Conservation (phyloP, 1,140 invertebrate species). For the Rhyzopertha dominica region DNA sequence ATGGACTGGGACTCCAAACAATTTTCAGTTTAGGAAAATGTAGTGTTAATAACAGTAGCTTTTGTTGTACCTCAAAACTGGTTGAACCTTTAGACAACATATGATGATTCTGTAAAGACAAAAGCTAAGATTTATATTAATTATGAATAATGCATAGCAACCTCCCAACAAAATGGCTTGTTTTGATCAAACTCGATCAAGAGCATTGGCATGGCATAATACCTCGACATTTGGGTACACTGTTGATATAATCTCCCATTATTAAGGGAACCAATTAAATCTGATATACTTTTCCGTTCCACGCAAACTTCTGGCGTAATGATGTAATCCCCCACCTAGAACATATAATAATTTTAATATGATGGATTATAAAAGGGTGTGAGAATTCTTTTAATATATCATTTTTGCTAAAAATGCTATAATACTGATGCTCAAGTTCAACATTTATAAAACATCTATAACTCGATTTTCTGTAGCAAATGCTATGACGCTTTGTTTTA, state of each 20-base stretch:
- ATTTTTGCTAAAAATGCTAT: no score
- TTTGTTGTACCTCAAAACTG: slow-evolving; percentile 72
- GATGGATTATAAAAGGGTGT: no score
- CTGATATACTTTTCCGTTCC: slow-evolving; percentile 95
- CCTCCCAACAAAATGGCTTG: slow-evolving; percentile 85
- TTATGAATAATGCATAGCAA: slow-evolving; percentile 3
- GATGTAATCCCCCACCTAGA: slow-evolving; percentile 93
- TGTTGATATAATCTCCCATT: slow-evolving; percentile 95
- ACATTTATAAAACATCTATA: no score
- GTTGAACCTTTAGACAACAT: slow-evolving; percentile 72
- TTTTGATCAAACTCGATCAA: slow-evolving; percentile 96
- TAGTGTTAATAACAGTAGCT: slow-evolving; percentile 85
- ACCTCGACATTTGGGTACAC: slow-evolving; percentile 80
- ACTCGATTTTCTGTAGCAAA: no score
- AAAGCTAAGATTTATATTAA: slow-evolving; percentile 11
- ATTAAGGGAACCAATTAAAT: slow-evolving; percentile 94
- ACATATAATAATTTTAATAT: no score
- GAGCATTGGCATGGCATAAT: slow-evolving; percentile 85
- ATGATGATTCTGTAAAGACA: slow-evolving; percentile 62
- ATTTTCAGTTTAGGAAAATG: slow-evolving; percentile 90
- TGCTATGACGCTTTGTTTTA: no score
- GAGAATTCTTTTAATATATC: no score
- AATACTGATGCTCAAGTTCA: no score
- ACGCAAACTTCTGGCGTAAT: slow-evolving; percentile 93
- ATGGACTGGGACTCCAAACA: slow-evolving; percentile 93